Conservation (phyloP, 2,113 vertebrate genomes). For the Clupea harengus region DNA sequence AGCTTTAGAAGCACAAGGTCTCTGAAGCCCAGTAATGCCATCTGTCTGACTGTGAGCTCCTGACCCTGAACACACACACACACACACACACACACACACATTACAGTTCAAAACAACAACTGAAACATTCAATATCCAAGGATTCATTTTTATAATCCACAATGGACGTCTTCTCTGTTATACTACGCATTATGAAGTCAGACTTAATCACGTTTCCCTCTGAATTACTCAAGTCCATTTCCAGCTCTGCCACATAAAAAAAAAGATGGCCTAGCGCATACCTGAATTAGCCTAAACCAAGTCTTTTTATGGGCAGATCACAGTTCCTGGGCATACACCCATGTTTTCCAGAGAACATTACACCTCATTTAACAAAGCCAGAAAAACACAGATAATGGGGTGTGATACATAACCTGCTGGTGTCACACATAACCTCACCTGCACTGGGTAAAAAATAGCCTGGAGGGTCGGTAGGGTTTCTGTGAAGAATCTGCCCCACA, state of each 20-base stretch:
- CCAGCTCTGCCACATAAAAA: no score
- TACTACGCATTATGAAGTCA: background rate
- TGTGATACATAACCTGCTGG: background rate
- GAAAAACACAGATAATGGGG: background rate
- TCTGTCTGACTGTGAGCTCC: conserved; percentile 91
- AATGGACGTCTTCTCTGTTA: background rate
- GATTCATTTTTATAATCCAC: background rate
- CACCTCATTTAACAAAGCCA: background rate
- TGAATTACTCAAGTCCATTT: background rate
- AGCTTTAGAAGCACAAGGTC: conserved; percentile 88
- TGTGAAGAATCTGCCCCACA: conserved; percentile 90
- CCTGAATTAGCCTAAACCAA: background rate
- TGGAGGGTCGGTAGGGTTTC: conserved; percentile 93
- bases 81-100: conserved; percentile 19
- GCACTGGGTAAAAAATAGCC: conserved; percentile 94
- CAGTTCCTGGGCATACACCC: background rate
- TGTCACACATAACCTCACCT: conserved; percentile 69
- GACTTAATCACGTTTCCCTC: background rate
- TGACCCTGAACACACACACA: conserved; percentile 76
- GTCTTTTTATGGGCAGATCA: background rate
- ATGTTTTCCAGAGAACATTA: background rate
- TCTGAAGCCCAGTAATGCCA: conserved; percentile 88
- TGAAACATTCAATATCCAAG: background rate
- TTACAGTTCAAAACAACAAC: background rate
- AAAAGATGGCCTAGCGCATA: background rate